Base-by-base conservation (phyloP, 2,888 invertebrate species). In the Clivina fossor region DNA sequence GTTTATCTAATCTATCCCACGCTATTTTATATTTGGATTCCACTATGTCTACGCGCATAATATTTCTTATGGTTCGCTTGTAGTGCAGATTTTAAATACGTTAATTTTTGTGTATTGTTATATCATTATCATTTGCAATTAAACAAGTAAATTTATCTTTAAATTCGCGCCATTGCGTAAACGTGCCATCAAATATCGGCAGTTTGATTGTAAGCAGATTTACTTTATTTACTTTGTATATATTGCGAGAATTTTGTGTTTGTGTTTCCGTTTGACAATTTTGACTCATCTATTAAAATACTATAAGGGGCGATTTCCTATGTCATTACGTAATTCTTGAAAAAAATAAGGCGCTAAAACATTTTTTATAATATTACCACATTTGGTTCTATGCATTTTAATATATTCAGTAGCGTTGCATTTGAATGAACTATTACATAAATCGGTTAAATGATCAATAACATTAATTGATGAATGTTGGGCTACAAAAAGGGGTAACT, bases 241-340 rank as follows among this genome's bases (percentile, higher is more conserved):
- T n/a, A n/a, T n/a, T n/a, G n/a, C n/a, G n/a, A n/a, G n/a, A n/a
- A n/a, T n/a, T n/a, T n/a, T n/a, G n/a, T n/a, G n/a, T n/a, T n/a
- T n/a, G n/a, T n/a, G n/a, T n/a, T n/a, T n/a, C n/a, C n/a, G n/a
- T n/a, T n/a, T n/a, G n/a, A n/a, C n/a, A n/a, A n/a, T n/a, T n/a
- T n/a, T n/a, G 62, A 63, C 50, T 64, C 61, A 47, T 63, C 60
- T 30, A 61, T 48, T 32, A 62, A 46, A 44, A 63, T n/a, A 50
- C 60, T 61, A 26, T 20, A 61, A 8, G n/a, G 54, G 40, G n/a
- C 20, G 8, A 53, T 58, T 43, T n/a, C 55, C 60, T 37, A 63
- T 58, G 50, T 62, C 62, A 7, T 50, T 30, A 13, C 18, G 19
- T 47, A 63, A 53, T 26, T 58, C 30, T 20, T 59, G 20, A n/a